These are phyloP conservation scores for Diabrotica virgifera DNA, from an alignment of 1,140 invertebrate species.

Conservation along the genomic window DNA sequence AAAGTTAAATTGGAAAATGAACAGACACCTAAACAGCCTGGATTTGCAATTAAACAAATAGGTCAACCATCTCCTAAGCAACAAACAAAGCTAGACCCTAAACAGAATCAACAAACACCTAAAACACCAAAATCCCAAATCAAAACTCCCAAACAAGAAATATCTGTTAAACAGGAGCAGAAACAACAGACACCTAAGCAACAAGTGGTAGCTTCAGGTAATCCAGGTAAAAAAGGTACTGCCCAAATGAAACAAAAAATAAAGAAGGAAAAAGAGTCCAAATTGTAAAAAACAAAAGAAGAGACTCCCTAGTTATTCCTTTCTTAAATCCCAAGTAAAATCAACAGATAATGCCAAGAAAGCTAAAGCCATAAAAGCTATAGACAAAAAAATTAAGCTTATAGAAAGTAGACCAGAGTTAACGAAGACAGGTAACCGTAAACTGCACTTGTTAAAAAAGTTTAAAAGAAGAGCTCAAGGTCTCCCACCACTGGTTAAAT, in stretches of 20 bases:
- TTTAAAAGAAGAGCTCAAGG: slow-evolving; percentile 17
- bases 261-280: no score
- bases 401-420: slow-evolving; percentile 19
- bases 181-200: no score
- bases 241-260: not conserved
- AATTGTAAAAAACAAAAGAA: slow-evolving; percentile 1
- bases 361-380: slow-evolving; percentile 17
- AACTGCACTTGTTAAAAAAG: slow-evolving; percentile 24
- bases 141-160: no score
- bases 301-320: slow-evolving; percentile 19
- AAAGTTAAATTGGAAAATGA: slow-evolving; percentile 15
- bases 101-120: not conserved
- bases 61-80: not conserved
- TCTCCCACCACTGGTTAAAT: not conserved
- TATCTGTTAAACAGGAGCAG: not conserved
- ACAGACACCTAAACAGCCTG: not conserved
- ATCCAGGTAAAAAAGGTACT: not conserved
- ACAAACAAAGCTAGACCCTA: not conserved
- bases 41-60: slow-evolving; percentile 7
- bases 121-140: slow-evolving; percentile 10
- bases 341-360: slow-evolving; percentile 15
- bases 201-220: not conserved
- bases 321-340: slow-evolving; percentile 6
- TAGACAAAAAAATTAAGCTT: slow-evolving; percentile 26
- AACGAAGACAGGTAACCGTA: slow-evolving; percentile 33